A percentile compares a stretch with the other conserved stretches of the same genome.
phyloP scores from a whole-genome alignment of 2,113 vertebrate genomes.

The Ariopsis seemanni region DNA sequence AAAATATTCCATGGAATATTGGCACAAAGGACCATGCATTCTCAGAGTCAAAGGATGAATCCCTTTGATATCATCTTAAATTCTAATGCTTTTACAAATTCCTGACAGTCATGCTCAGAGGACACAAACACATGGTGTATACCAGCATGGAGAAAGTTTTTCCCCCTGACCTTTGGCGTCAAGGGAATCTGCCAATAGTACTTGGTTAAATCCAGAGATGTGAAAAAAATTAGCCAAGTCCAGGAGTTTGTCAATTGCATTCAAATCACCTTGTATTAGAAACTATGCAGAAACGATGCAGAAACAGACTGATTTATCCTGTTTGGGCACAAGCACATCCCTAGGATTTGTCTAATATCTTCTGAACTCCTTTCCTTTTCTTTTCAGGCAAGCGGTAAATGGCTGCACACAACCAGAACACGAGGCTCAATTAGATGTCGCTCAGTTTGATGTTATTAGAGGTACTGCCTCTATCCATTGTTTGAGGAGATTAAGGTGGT shows the following conservation, averaged over 20 bases:
- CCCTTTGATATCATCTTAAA: background rate
- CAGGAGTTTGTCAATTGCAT: background rate
- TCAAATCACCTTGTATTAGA: background rate
- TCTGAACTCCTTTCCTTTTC: background rate
- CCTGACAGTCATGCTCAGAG: background rate
- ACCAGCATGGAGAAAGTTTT: background rate
- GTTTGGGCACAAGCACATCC: background rate
- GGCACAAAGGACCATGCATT: background rate
- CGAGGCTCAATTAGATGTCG: background rate
- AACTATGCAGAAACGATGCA: background rate
- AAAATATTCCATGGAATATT: background rate
- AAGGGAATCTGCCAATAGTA: background rate
- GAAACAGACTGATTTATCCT: background rate
- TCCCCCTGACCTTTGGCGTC: background rate
- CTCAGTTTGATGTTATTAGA: background rate
- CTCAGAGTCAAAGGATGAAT: background rate
- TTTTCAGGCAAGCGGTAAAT: background rate
- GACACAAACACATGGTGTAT: background rate
- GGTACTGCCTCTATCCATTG: background rate
- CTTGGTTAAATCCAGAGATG: background rate
- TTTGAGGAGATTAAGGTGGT: background rate
- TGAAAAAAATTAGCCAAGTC: background rate
- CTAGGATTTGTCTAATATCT: background rate
- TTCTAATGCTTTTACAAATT: background rate
- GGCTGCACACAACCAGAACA: background rate